Percentiles rank a stretch among this genome's conserved stretches.
Evolutionary conservation across 2,888 invertebrate genomes (phyloP).

Genomic region (Polia nebulosa): DNA sequence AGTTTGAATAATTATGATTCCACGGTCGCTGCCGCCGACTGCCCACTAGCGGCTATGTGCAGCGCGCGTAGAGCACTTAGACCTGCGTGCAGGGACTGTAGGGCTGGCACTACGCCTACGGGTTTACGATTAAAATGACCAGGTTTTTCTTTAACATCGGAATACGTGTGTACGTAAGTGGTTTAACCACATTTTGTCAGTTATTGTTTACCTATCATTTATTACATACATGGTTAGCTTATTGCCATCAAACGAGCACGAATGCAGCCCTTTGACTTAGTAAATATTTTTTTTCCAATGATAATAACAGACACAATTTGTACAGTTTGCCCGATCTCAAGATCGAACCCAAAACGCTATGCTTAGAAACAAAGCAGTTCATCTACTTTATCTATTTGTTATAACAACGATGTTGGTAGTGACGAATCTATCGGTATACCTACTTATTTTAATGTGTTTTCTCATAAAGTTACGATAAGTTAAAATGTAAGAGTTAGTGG

Average conservation of each 20-base stretch:
- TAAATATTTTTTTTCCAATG: neutral
- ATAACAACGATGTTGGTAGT: neutral
- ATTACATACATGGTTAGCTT: too few species aligned
- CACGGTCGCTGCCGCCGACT: neutral
- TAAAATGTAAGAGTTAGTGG: slow-evolving; percentile 13
- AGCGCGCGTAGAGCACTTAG: slow-evolving; percentile 1
- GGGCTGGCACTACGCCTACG: slow-evolving; percentile 1
- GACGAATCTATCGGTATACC: neutral
- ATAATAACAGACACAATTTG: neutral
- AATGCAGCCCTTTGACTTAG: too few species aligned
- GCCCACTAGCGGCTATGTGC: slow-evolving; percentile 7
- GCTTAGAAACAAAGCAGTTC: neutral
- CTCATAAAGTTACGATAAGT: slow-evolving; percentile 1
- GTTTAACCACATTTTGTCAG: too few species aligned
- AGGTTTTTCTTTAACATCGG: too few species aligned
- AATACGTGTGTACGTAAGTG: too few species aligned
- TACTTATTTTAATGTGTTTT: neutral
- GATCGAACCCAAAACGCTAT: neutral
- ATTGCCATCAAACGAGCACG: too few species aligned
- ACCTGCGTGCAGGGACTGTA: slow-evolving; percentile 1
- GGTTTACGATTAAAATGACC: too few species aligned
- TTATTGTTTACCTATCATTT: too few species aligned
- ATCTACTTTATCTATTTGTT: neutral
- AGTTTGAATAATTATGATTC: too few species aligned
- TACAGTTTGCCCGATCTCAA: neutral